Evolutionary conservation across 2,113 vertebrate species (phyloP).

Genomic region (Mormyrus lacerda): DNA sequence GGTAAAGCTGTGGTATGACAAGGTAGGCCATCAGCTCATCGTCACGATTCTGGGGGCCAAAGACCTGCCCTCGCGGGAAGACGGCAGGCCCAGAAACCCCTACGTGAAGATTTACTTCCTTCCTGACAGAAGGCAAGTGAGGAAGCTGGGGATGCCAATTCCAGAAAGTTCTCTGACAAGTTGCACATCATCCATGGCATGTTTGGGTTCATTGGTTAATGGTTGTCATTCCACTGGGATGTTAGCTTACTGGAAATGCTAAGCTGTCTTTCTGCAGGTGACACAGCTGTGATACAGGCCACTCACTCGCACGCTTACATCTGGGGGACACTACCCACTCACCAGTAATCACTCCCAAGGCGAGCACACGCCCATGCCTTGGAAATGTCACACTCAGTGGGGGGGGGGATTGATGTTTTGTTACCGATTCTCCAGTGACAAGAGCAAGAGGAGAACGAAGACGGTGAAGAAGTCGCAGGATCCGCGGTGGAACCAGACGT

Average conservation of each 20-base stretch:
- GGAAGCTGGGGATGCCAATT: not conserved
- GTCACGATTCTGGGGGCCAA: constrained; percentile 95
- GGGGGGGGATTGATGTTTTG: not conserved
- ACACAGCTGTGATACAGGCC: not conserved
- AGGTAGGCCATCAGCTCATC: constrained; percentile 91
- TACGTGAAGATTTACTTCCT: constrained; percentile 97
- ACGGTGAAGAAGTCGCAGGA: constrained; percentile 93
- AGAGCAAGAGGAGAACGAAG: constrained; percentile 95
- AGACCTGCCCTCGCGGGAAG: constrained; percentile 87
- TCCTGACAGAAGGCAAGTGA: constrained; percentile 86
- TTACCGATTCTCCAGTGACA: constrained; percentile 68
- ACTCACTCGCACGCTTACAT: not conserved
- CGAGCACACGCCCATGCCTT: not conserved
- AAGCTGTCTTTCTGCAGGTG: not conserved
- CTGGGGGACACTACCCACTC: not conserved
- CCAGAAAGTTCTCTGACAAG: not conserved
- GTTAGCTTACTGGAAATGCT: not conserved
- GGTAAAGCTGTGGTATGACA: constrained; percentile 96
- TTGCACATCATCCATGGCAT: not conserved
- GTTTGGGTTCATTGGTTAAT: not conserved
- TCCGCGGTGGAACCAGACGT: constrained; percentile 97
- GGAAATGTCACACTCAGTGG: not conserved
- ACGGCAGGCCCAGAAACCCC: constrained; percentile 88
- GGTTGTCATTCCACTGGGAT: not conserved
- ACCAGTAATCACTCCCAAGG: not conserved